Evolutionary conservation across 2,113 vertebrate species (phyloP).

Genomic region (Lepisosteus osseus): DNA sequence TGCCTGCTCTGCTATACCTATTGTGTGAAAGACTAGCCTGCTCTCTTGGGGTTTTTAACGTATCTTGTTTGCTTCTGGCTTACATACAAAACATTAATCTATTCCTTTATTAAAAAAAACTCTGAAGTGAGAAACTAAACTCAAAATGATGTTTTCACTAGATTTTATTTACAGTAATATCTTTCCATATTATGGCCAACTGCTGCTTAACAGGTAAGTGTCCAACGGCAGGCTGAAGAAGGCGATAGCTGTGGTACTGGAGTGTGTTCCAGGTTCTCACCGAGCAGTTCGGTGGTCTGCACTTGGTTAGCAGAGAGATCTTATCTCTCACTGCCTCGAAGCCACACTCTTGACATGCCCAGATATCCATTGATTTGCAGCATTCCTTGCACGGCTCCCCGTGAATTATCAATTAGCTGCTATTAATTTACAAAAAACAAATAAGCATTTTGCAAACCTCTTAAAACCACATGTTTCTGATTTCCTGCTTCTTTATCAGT

Average conservation of each 20-base stretch:
- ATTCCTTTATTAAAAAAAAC: too few species aligned
- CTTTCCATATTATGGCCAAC: too few species aligned
- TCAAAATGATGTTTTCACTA: too few species aligned
- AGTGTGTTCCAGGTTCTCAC: not conserved
- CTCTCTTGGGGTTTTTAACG: too few species aligned
- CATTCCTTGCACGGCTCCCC: slow-evolving; percentile 59
- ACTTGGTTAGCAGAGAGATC: slow-evolving; percentile 57
- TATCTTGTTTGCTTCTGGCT: too few species aligned
- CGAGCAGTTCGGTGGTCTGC: slow-evolving; percentile 43
- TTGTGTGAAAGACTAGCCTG: too few species aligned
- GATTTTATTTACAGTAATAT: too few species aligned
- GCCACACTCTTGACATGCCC: slow-evolving; percentile 55
- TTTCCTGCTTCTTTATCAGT: slow-evolving; percentile 69
- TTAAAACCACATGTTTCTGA: slow-evolving; percentile 68
- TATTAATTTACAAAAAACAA: slow-evolving; percentile 78
- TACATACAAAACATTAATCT: too few species aligned
- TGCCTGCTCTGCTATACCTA: slow-evolving; percentile 36
- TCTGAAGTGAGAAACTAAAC: too few species aligned
- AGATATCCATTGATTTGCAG: slow-evolving; percentile 59
- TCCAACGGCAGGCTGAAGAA: too few species aligned
- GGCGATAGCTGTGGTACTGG: too few species aligned
- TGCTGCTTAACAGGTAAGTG: too few species aligned
- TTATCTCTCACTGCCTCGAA: slow-evolving; percentile 47
- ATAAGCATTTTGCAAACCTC: slow-evolving; percentile 59
- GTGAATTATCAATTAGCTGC: slow-evolving; percentile 73